Evolutionary conservation across 1,140 invertebrate genomes (phyloP).

Genomic region (Chlorops oryzae): DNA sequence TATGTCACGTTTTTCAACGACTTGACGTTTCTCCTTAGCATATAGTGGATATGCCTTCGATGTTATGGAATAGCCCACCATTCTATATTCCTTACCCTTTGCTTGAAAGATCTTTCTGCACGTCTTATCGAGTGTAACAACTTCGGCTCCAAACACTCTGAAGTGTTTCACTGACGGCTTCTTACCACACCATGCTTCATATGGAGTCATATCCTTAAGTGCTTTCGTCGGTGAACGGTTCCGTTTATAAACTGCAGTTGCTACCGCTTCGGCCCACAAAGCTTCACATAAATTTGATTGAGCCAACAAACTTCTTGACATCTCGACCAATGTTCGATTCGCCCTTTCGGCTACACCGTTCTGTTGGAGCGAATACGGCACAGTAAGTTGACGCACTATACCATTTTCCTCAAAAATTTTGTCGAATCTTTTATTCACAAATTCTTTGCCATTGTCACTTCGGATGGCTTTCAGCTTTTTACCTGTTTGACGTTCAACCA

Average conservation of each 20-base stretch:
- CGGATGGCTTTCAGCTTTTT: conserved; percentile 32
- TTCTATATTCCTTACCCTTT: conserved; percentile 1
- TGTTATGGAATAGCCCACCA: neutral
- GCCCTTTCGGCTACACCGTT: conserved; percentile 43
- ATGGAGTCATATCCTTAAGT: conserved; percentile 5
- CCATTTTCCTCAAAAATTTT: conserved; percentile 25
- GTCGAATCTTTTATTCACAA: conserved; percentile 25
- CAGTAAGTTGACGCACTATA: conserved; percentile 40
- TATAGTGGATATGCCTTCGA: conserved; percentile 4
- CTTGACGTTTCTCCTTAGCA: neutral
- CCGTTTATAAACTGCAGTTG: conserved; percentile 18
- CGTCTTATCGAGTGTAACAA: conserved; percentile 34
- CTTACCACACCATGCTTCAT: neutral
- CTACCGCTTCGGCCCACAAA: conserved; percentile 50
- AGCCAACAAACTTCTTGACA: conserved; percentile 27
- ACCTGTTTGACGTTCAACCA: conserved; percentile 21
- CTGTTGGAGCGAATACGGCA: conserved; percentile 43
- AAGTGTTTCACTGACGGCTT: conserved; percentile 32
- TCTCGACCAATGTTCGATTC: conserved; percentile 21
- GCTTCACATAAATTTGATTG: conserved; percentile 23
- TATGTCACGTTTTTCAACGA: neutral
- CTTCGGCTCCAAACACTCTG: conserved; percentile 32
- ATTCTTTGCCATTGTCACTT: conserved; percentile 48
- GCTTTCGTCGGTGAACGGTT: conserved; percentile 8
- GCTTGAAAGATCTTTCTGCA: conserved; percentile 18